A percentile compares a stretch with the other conserved stretches of the same genome.
Evolutionary conservation across 1,140 invertebrate species (phyloP).

Genomic region (Charaxes varanes): DNA sequence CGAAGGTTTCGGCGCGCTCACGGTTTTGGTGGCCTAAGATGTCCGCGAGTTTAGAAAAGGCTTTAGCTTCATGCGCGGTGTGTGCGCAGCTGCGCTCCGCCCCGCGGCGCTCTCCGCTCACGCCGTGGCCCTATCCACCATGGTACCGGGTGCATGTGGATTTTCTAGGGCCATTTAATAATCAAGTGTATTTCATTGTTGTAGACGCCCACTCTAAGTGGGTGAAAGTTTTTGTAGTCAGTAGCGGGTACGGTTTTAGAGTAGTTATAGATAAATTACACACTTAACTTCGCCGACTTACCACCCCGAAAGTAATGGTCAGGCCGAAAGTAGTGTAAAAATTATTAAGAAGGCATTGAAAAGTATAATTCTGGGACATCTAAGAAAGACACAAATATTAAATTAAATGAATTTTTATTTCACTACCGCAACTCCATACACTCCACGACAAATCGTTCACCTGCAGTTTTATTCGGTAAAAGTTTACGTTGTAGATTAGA

Average conservation of each 20-base stretch:
- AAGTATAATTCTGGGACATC: too few species aligned
- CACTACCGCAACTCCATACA: too few species aligned
- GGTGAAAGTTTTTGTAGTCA: conserved; percentile 19
- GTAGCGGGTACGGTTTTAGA: neutral
- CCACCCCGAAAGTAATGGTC: conserved; percentile 8
- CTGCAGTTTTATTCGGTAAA: too few species aligned
- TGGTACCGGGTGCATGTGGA: conserved; percentile 24
- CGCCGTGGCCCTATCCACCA: conserved; percentile 19
- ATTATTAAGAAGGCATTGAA: too few species aligned
- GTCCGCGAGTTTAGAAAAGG: neutral
- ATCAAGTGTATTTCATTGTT: too few species aligned
- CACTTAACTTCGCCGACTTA: conserved; percentile 6
- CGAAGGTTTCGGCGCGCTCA: conserved; percentile 7
- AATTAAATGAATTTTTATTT: too few species aligned
- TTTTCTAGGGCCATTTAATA: conserved; percentile 22
- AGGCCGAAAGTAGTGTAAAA: too few species aligned
- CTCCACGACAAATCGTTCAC: too few species aligned
- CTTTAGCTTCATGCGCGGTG: neutral
- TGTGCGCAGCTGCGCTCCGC: conserved; percentile 4
- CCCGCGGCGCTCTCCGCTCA: neutral
- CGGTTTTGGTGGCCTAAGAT: conserved; percentile 1
- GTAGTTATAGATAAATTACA: conserved; percentile 7
- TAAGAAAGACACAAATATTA: too few species aligned
- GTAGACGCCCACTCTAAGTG: conserved; percentile 25
- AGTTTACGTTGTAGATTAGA: too few species aligned